Conservation (phyloP, 2,888 invertebrate genomes). For the Dicranocentrus wangi region DNA sequence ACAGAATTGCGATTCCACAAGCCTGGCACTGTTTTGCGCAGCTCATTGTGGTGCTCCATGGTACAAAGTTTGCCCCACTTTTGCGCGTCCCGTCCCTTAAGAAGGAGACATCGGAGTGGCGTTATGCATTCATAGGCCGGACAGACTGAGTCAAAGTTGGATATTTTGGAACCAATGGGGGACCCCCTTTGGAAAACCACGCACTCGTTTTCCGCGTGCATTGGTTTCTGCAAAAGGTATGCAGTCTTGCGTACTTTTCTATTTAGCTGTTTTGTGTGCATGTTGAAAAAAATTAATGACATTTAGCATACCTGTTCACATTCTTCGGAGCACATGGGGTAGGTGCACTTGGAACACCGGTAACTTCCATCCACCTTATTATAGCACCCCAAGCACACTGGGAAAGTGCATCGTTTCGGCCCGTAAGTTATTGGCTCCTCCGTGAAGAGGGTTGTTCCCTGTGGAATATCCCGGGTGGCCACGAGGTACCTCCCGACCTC, state of each 20-base stretch:
- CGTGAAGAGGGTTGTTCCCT: constrained; percentile 70
- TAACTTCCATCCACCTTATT: constrained; percentile 60
- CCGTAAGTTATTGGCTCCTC: constrained; percentile 70
- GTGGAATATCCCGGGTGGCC: constrained; percentile 70
- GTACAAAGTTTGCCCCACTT: constrained; percentile 63
- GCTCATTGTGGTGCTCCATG: constrained; percentile 68
- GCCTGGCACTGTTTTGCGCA: constrained; percentile 44
- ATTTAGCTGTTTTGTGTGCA: too few species aligned
- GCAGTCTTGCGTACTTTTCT: background rate
- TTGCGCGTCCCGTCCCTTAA: constrained; percentile 49
- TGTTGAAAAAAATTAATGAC: background rate
- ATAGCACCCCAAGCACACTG: constrained; percentile 71
- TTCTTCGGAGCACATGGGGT: constrained; percentile 70
- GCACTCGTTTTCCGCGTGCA: constrained; percentile 71
- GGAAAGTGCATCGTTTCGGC: constrained; percentile 71
- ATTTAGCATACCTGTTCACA: constrained; percentile 70
- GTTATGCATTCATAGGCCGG: constrained; percentile 68
- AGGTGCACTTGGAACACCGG: constrained; percentile 70
- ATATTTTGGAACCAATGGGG: constrained; percentile 56
- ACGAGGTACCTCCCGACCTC: constrained; percentile 68
- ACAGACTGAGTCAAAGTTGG: constrained; percentile 37
- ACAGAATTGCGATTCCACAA: constrained; percentile 61
- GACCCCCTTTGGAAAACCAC: constrained; percentile 55
- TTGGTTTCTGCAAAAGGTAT: constrained; percentile 22
- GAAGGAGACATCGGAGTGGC: constrained; percentile 64